Evolutionary conservation across 2,113 vertebrate species (phyloP).

Genomic region (Xiphorhynchus elegans): DNA sequence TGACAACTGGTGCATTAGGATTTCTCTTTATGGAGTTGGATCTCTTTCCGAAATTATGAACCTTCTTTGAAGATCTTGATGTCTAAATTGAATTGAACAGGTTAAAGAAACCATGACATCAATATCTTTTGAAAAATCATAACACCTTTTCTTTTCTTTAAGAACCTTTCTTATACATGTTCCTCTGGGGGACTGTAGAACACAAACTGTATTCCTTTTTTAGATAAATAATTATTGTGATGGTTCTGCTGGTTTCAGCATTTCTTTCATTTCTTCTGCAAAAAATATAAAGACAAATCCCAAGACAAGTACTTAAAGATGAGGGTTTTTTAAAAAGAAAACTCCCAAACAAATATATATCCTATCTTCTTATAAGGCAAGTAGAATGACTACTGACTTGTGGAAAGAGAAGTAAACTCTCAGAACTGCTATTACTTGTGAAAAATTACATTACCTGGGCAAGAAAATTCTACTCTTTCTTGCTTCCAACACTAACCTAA

Average conservation of each 20-base stretch:
- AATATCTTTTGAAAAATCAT: background rate
- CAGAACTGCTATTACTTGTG: background rate
- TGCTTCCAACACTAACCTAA: background rate
- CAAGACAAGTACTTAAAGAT: background rate
- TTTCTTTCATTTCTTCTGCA: background rate
- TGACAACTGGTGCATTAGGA: conserved; percentile 90
- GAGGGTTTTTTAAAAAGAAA: background rate
- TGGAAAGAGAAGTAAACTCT: background rate
- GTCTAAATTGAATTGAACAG: conserved; percentile 76
- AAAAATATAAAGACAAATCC: background rate
- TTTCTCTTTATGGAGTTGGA: conserved; percentile 98
- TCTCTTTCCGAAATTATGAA: conserved; percentile 97
- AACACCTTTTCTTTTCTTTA: background rate
- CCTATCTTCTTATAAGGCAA: background rate
- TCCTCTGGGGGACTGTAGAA: background rate
- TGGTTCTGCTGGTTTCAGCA: conserved; percentile 26
- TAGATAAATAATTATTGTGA: background rate
- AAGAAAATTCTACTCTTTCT: background rate
- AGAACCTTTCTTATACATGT: background rate
- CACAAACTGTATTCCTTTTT: background rate
- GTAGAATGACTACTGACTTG: background rate
- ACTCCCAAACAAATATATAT: background rate
- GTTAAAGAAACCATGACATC: conserved; percentile 22
- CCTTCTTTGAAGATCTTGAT: conserved; percentile 92
- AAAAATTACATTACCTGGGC: background rate